Evolutionary conservation across 2,888 invertebrate species (phyloP).

Genomic region (Acanthosepion esculentum): DNA sequence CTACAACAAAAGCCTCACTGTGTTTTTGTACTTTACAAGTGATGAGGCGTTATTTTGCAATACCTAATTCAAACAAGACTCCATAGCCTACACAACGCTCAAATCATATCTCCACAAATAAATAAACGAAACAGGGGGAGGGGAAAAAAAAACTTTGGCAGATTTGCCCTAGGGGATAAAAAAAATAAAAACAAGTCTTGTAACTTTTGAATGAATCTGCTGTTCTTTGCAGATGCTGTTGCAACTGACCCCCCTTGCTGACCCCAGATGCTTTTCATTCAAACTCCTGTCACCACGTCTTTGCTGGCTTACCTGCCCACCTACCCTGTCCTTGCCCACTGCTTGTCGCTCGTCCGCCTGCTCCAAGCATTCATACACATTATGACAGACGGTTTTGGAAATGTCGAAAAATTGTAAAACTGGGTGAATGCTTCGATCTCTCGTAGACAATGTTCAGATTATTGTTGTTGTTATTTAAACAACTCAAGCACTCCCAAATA

Average conservation of each 20-base stretch:
- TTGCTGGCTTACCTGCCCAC: not conserved
- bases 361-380: constrained; percentile 43
- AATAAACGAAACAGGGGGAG: not conserved
- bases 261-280: constrained; percentile 44
- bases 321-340: not conserved
- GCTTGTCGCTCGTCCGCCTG: not conserved
- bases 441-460: constrained; percentile 43
- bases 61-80: constrained; percentile 11
- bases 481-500: not conserved
- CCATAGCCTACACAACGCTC: not conserved
- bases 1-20: not conserved
- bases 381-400: constrained; percentile 44
- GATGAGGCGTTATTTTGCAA: constrained; percentile 8
- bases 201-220: constrained; percentile 39
- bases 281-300: not conserved
- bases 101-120: not conserved
- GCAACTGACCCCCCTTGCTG: constrained; percentile 40
- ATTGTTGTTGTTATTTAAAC: constrained; percentile 39
- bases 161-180: not conserved
- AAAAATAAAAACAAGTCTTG: not conserved
- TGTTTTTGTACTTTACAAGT: not conserved
- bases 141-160: not conserved
- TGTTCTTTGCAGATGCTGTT: constrained; percentile 36
- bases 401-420: constrained; percentile 41
- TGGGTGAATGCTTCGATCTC: constrained; percentile 45